These are phyloP conservation scores for Microhierax caerulescens DNA, from an alignment of 2,797 vertebrate genomes.

Conservation along the genomic window DNA sequence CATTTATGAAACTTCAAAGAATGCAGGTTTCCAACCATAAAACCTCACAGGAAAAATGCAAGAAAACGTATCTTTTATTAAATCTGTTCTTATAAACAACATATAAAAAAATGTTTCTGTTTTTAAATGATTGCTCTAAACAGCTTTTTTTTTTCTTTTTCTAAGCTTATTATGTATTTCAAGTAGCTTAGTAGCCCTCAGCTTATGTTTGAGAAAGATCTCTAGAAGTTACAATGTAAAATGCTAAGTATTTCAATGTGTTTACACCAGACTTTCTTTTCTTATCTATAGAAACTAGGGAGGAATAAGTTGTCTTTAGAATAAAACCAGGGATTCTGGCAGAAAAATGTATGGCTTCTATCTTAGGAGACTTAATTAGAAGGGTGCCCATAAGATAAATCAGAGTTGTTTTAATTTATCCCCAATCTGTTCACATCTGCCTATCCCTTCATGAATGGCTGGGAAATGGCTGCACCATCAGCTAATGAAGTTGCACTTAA, in stretches of 20 bases:
- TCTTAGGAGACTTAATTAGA: background rate
- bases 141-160: background rate
- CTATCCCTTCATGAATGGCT: background rate
- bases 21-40: background rate
- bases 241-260: background rate
- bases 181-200: background rate
- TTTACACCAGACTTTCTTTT: background rate
- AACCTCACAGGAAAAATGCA: background rate
- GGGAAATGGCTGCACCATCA: background rate
- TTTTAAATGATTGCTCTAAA: background rate
- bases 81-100: background rate
- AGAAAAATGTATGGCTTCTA: background rate
- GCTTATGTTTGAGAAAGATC: background rate
- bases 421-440: background rate
- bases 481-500: constrained; percentile 15
- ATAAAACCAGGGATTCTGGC: background rate
- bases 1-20: background rate
- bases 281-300: background rate
- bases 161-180: background rate
- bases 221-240: background rate
- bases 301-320: background rate
- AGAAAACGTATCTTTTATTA: background rate
- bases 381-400: background rate
- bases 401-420: background rate
- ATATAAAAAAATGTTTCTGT: background rate